These are phyloP conservation scores for Aporophyla lueneburgensis DNA, from an alignment of 2,888 invertebrate genomes.

Conservation along the genomic window DNA sequence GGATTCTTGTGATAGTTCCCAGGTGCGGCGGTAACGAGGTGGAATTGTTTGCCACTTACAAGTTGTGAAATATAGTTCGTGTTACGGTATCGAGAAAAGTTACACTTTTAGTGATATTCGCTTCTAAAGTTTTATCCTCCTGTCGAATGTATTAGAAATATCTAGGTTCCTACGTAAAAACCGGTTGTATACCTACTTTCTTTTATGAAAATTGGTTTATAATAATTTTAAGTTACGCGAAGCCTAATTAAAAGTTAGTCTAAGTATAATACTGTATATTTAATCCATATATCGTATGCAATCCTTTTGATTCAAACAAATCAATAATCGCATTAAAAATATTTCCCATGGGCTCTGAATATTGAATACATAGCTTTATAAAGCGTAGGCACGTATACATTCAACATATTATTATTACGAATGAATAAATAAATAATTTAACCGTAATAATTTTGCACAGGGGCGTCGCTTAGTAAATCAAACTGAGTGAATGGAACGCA, in stretches of 20 bases:
- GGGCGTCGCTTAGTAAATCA: slow-evolving; percentile 70
- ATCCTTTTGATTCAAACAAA: not conserved
- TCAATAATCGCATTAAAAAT: not conserved
- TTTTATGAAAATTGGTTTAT: not conserved
- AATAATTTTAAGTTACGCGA: not conserved
- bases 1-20: slow-evolving; percentile 59
- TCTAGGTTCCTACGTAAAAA: not conserved
- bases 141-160: not conserved
- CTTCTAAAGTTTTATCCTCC: not conserved
- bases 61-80: slow-evolving; percentile 50
- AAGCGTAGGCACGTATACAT: not conserved
- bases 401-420: slow-evolving; percentile 26
- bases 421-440: slow-evolving; percentile 71
- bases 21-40: slow-evolving; percentile 58
- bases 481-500: slow-evolving; percentile 65
- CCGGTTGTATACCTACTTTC: not conserved
- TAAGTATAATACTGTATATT: not conserved
- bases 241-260: not conserved
- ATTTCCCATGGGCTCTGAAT: not conserved
- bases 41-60: slow-evolving; percentile 51
- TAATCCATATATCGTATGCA: not conserved
- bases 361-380: not conserved
- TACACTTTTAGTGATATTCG: slow-evolving; percentile 10
- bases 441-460: slow-evolving; percentile 70
- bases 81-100: slow-evolving; percentile 35